Percentiles rank a stretch among this genome's conserved stretches.
Evolutionary conservation across 2,797 vertebrate genomes (phyloP).

Genomic region (Linurgus olivaceus): DNA sequence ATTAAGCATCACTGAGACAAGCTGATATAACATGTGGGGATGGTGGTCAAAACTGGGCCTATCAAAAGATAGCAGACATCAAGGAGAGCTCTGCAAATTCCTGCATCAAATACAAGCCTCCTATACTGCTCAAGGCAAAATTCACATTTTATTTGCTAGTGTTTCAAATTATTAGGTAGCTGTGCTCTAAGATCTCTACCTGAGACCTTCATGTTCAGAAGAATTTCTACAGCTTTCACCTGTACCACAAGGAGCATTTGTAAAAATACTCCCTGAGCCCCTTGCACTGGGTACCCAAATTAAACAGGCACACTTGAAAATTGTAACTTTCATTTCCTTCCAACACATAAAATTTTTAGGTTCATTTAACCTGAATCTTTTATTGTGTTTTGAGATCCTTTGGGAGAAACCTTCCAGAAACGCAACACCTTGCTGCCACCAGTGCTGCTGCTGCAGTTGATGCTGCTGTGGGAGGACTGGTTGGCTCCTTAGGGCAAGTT

Average conservation of each 20-base stretch:
- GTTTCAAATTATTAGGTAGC: neutral
- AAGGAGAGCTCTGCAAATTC: neutral
- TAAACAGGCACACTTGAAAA: neutral
- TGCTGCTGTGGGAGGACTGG: neutral
- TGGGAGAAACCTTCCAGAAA: neutral
- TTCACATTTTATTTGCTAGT: neutral
- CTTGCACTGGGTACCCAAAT: neutral
- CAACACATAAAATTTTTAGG: neutral
- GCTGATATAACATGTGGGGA: neutral
- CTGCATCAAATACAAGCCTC: neutral
- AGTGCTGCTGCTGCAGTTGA: neutral
- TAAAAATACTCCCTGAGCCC: neutral
- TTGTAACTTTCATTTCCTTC: neutral
- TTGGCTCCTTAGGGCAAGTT: neutral
- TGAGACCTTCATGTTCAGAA: accelerated
- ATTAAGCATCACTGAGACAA: neutral
- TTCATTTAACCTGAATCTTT: neutral
- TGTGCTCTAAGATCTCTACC: neutral
- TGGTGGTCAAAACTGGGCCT: neutral
- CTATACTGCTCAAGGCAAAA: neutral
- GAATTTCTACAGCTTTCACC: neutral
- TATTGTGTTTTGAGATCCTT: neutral
- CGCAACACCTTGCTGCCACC: neutral
- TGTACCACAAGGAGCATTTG: neutral
- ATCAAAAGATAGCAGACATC: neutral